These are phyloP conservation scores for Cylloceria caligata DNA, from an alignment of 2,888 invertebrate genomes.

Conservation along the genomic window DNA sequence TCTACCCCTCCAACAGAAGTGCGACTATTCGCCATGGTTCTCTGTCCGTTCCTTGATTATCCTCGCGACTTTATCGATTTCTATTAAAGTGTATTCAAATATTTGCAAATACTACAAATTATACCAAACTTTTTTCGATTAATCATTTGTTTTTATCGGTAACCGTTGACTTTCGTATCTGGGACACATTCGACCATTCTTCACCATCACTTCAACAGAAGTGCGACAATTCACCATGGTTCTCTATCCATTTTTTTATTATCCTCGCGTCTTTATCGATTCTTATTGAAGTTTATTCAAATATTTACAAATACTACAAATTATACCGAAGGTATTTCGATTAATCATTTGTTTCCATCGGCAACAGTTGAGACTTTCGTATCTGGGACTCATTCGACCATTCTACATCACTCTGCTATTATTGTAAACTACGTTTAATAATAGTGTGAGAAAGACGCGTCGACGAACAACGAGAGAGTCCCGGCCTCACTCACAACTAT, in stretches of 20 bases:
- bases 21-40: conserved; percentile 26
- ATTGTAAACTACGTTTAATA: conserved; percentile 24
- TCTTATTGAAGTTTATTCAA: conserved; percentile 43
- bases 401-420: conserved; percentile 18
- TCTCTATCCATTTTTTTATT: conserved; percentile 45
- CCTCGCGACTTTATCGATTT: conserved; percentile 46
- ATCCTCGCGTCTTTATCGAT: conserved; percentile 47
- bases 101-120: background rate
- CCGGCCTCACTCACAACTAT: conserved; percentile 61
- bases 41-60: conserved; percentile 47
- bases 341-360: conserved; percentile 7
- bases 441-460: conserved; percentile 44
- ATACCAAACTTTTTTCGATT: background rate
- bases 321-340: background rate
- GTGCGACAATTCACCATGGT: conserved; percentile 24
- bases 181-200: background rate
- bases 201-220: conserved; percentile 54
- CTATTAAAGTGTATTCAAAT: conserved; percentile 37
- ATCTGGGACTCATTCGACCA: background rate
- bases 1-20: conserved; percentile 57
- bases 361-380: background rate
- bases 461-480: conserved; percentile 3
- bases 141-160: conserved; percentile 3
- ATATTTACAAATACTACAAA: background rate
- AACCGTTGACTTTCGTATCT: background rate